Conservation (phyloP, 2,113 vertebrate genomes). For the Okapia johnstoni region DNA sequence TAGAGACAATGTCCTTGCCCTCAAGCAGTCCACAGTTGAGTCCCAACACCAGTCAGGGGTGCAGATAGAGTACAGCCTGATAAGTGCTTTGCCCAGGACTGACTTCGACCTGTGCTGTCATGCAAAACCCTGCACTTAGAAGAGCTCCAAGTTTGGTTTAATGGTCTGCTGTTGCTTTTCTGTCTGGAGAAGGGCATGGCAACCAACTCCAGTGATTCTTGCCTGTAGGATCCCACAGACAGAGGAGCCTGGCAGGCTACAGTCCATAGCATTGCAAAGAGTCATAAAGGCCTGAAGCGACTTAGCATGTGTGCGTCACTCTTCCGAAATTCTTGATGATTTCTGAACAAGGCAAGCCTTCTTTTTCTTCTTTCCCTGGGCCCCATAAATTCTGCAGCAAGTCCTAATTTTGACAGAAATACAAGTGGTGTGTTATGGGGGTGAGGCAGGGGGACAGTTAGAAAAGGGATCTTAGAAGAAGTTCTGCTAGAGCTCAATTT, state of each 20-base stretch:
- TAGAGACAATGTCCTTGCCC: background rate
- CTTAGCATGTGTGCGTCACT: background rate
- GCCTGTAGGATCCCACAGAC: background rate
- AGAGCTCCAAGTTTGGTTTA: background rate
- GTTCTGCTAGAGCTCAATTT: background rate
- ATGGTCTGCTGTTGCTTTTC: background rate
- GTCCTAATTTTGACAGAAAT: background rate
- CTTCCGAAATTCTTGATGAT: background rate
- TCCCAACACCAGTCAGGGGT: background rate
- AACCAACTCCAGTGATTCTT: background rate
- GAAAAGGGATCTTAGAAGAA: background rate
- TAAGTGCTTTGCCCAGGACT: background rate
- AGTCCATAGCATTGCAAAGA: background rate
- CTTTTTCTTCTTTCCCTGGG: background rate
- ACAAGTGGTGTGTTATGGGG: background rate
- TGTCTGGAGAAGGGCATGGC: background rate
- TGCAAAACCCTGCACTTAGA: background rate
- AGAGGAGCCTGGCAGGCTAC: background rate
- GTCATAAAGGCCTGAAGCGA: background rate
- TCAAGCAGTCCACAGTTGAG: background rate
- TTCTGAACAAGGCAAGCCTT: background rate
- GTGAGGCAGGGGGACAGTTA: background rate
- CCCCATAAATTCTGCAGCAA: background rate
- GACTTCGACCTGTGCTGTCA: background rate
- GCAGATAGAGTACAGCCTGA: background rate